Evolutionary conservation across 2,888 invertebrate species (phyloP), one percentile per base, ranked within the genome.

Genomic region (Hirtodrosophila duncani): DNA sequence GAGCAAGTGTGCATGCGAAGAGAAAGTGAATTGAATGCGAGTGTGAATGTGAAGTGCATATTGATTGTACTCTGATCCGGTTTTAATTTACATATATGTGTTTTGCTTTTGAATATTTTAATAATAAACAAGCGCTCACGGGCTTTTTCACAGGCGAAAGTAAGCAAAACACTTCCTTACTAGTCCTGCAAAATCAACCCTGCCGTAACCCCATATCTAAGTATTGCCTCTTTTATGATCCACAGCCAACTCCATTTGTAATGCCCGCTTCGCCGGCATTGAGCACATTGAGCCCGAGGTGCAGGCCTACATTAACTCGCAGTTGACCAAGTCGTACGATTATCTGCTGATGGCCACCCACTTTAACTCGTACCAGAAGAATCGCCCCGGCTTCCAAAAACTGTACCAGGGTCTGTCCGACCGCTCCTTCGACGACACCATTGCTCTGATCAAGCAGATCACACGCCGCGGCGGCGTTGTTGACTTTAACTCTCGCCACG

Each of bases 391-490:
- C 2, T 94, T 95, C 86, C 89, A 91, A 69, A 92, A 91, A 80
- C 85, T 94, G 6, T 94, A 92, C 88, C 90, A 90, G 67, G 90
- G 90, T 49, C 86, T 94, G 6, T 93, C 94, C 0, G 94, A 95
- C 68, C 88, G 90, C 7, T 88, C 92, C 3, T 95, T 94, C 92
- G 89, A 91, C 9, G 91, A 93, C 74, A 89, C 91, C 20, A 91
- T 94, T 70, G 91, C 92, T 6, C 77, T 94, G n/a, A 93, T 94
- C 71, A 92, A 95, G 83, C 93, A 92, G 84, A 89, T 94, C 24
- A 89, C 92, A 0, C 89, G 90, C 84, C 91, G 95, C 78, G 95
- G 95, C 84, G 89, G 91, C 63, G 82, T 74, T 26, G 89, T 90
- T 87, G 87, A 91, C 70, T 90, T 91, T 71, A 86, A 87, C 63